Evolutionary conservation across 2,113 vertebrate genomes (phyloP).

Genomic region (Gavia stellata): DNA sequence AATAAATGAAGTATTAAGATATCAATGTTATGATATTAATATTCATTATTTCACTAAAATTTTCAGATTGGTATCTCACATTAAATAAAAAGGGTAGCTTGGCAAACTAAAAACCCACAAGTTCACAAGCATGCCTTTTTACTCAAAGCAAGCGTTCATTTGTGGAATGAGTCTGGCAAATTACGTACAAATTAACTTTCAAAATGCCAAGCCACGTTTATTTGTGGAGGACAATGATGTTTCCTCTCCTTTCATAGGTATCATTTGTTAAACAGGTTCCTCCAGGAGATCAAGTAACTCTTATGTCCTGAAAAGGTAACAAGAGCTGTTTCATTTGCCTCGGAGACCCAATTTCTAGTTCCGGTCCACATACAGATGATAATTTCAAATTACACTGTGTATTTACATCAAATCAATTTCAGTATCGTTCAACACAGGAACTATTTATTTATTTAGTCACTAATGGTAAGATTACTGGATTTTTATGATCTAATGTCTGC

Average conservation of each 20-base stretch:
- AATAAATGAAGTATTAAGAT: neutral
- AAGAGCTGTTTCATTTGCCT: constrained; percentile 10
- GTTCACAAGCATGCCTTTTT: neutral
- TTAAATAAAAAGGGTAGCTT: neutral
- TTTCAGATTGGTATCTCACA: neutral
- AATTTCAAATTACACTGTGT: neutral
- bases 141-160: neutral
- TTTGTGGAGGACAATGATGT: constrained; percentile 1
- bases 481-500: neutral
- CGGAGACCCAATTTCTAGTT: constrained; percentile 10
- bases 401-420: neutral
- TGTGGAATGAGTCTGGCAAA: neutral
- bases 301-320: constrained; percentile 39
- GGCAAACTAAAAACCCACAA: neutral
- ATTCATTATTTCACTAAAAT: neutral
- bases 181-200: constrained; percentile 7
- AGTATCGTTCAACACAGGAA: neutral
- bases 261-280: constrained; percentile 48
- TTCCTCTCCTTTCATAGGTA: constrained; percentile 31
- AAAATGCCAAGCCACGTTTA: neutral
- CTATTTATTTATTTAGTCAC: neutral
- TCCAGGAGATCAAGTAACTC: constrained; percentile 56
- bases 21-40: neutral
- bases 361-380: neutral
- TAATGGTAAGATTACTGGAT: neutral